Percentiles rank a stretch among this genome's conserved stretches.
phyloP scores from a whole-genome alignment of 2,888 invertebrate genomes.

The Latrodectus elegans region DNA sequence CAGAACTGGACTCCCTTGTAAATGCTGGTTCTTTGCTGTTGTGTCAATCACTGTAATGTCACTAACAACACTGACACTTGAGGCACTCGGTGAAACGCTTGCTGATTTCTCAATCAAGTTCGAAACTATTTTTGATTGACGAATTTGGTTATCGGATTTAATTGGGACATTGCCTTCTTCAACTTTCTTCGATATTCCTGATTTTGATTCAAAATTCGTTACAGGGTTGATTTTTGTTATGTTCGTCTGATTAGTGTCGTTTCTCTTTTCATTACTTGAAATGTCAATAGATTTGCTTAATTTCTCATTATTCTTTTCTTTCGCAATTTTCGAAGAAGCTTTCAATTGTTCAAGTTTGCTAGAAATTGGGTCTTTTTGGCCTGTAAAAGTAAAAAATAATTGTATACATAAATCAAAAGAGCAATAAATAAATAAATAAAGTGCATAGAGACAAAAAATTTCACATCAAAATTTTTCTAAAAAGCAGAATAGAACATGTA shows the following conservation, averaged over 20 bases:
- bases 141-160: slow-evolving; percentile 69
- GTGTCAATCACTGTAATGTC: slow-evolving; percentile 40
- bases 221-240: slow-evolving; percentile 13
- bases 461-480: too few species aligned
- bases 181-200: slow-evolving; percentile 20
- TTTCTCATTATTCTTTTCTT: slow-evolving; percentile 65
- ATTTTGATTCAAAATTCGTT: slow-evolving; percentile 6
- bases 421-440: too few species aligned
- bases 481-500: too few species aligned
- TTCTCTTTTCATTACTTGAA: background rate
- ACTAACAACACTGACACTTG: slow-evolving; percentile 24
- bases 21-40: slow-evolving; percentile 21
- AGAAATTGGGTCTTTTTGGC: slow-evolving; percentile 62
- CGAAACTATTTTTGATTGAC: slow-evolving; percentile 70
- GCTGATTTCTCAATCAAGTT: slow-evolving; percentile 59
- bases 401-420: too few species aligned
- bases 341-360: slow-evolving; percentile 62
- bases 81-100: slow-evolving; percentile 44
- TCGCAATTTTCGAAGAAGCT: slow-evolving; percentile 56
- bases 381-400: slow-evolving; percentile 14
- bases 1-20: slow-evolving; percentile 8
- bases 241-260: background rate
- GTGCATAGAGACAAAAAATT: too few species aligned
- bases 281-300: background rate
- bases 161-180: slow-evolving; percentile 40